Conservation (phyloP, 2,888 invertebrate genomes). For the Metallyticus violacea region DNA sequence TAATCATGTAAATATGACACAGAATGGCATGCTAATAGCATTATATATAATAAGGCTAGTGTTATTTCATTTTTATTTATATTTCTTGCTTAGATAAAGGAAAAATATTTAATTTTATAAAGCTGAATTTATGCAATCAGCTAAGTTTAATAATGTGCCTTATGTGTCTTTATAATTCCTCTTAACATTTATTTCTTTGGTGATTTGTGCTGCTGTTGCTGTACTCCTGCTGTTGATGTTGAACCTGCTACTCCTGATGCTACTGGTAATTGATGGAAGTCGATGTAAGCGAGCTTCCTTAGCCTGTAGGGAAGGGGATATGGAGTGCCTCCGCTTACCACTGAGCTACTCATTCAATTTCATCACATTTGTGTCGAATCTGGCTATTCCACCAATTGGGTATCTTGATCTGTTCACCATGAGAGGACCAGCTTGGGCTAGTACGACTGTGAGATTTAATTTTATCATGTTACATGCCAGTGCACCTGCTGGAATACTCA, state of each 20-base stretch:
- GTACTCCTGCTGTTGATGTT: neutral
- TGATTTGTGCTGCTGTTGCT: neutral
- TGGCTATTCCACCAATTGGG: constrained; percentile 64
- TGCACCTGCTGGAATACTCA: constrained; percentile 57
- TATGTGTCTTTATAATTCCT: neutral
- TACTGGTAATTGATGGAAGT: constrained; percentile 48
- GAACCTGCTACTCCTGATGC: neutral
- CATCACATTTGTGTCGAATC: constrained; percentile 84
- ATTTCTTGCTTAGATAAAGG: no score
- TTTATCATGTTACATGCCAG: constrained; percentile 65
- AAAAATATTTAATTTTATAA: no score
- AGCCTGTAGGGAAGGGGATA: constrained; percentile 69
- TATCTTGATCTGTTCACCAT: constrained; percentile 82
- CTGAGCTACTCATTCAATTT: constrained; percentile 90
- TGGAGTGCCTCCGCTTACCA: constrained; percentile 73
- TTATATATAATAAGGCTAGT: no score
- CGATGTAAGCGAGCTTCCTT: constrained; percentile 74
- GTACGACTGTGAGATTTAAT: constrained; percentile 66
- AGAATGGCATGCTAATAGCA: no score
- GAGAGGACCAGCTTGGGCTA: constrained; percentile 72
- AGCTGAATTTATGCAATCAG: neutral
- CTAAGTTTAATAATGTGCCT: neutral
- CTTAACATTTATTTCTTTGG: neutral
- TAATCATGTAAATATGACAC: no score
- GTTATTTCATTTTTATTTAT: no score